These are phyloP conservation scores for Acrocephalus scirpaceus DNA, from an alignment of 2,797 vertebrate genomes.

Conservation along the genomic window DNA sequence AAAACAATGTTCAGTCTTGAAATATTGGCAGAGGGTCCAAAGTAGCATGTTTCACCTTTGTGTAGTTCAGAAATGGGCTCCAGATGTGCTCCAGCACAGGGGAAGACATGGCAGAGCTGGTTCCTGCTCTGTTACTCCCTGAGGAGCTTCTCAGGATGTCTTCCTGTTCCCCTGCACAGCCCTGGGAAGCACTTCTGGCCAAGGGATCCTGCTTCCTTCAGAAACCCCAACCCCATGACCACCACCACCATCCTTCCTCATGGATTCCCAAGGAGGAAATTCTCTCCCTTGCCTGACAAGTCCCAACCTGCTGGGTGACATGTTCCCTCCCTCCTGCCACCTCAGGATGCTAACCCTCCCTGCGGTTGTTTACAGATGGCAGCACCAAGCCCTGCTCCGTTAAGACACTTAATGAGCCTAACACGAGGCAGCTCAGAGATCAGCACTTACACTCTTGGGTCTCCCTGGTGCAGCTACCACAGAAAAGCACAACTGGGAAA, in stretches of 20 bases:
- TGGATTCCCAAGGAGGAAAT: background rate
- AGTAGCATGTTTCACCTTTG: background rate
- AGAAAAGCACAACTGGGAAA: background rate
- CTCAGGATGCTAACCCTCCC: background rate
- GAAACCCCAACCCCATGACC: background rate
- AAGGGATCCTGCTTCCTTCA: background rate
- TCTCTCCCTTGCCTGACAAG: background rate
- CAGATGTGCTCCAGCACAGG: rapidly evolving
- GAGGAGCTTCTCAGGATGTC: background rate
- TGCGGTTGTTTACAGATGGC: background rate
- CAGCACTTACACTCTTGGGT: background rate
- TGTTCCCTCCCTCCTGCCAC: slow-evolving; percentile 10
- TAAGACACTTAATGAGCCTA: slow-evolving; percentile 5
- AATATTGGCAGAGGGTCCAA: background rate
- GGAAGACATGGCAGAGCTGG: background rate
- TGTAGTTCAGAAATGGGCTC: background rate
- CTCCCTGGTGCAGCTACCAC: background rate
- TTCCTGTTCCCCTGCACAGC: background rate
- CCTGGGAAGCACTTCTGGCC: background rate
- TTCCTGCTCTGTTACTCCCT: background rate
- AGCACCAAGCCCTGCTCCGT: slow-evolving; percentile 23
- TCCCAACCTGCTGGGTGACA: background rate
- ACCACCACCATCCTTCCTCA: background rate
- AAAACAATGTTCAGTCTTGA: background rate
- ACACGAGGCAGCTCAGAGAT: background rate